A percentile compares a stretch with the other conserved stretches of the same genome.
Conservation (phyloP, 2,113 vertebrate species). For the Sinocyclocheilus maitianheensis region DNA sequence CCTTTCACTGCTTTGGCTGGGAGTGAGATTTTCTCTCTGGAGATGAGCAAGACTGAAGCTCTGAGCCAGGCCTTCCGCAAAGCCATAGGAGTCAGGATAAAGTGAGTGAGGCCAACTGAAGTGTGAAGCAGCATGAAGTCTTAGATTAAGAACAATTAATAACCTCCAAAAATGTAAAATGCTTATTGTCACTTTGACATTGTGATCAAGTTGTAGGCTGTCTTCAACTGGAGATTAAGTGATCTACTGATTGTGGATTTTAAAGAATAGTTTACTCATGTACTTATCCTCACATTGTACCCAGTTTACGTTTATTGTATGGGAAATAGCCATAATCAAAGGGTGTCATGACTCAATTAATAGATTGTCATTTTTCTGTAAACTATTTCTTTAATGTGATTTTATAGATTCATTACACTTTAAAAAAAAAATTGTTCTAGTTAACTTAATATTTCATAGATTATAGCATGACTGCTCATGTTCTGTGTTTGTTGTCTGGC, state of each 20-base stretch:
- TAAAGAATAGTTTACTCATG: neutral
- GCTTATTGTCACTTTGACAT: neutral
- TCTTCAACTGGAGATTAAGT: neutral
- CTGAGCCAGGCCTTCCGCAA: constrained; percentile 90
- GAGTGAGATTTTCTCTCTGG: constrained; percentile 92
- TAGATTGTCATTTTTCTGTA: too few relatives aligned
- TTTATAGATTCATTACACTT: neutral
- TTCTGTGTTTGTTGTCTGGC: neutral
- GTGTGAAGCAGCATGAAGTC: neutral
- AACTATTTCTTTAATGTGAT: too few relatives aligned
- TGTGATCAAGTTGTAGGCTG: neutral
- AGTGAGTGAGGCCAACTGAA: constrained; percentile 71
- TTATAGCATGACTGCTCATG: neutral
- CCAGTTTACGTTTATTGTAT: too few relatives aligned
- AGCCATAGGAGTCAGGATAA: constrained; percentile 91
- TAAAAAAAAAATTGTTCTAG: neutral
- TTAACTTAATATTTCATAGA: neutral
- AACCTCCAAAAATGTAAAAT: neutral
- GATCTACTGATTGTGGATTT: neutral
- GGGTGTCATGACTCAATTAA: too few relatives aligned
- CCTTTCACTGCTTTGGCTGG: constrained; percentile 89
- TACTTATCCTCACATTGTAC: neutral
- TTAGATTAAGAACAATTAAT: neutral
- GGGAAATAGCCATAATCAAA: too few relatives aligned
- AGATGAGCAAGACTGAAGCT: constrained; percentile 94